Evolutionary conservation across 1,140 invertebrate genomes (phyloP).

Genomic region (Macrocentrus cingulum): DNA sequence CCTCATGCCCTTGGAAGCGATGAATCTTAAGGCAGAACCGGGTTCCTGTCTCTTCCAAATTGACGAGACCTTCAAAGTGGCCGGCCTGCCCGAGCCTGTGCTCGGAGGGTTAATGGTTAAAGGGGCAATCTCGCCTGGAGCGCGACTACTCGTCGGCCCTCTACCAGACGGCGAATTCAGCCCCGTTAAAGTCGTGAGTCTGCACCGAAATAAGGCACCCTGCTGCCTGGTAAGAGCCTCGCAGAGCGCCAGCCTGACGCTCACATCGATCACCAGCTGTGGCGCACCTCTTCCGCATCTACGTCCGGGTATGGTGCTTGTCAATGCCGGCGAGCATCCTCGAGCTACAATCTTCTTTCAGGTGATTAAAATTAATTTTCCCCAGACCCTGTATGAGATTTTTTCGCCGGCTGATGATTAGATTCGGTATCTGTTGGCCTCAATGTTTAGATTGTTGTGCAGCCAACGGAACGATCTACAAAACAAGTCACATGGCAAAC

Average conservation of each 20-base stretch:
- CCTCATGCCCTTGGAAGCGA: conserved; percentile 44
- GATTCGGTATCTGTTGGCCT: too few relatives aligned
- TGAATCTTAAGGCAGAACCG: conserved; percentile 44
- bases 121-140: conserved; percentile 84
- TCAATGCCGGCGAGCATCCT: conserved; percentile 61
- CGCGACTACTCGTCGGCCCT: conserved; percentile 80
- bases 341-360: conserved; percentile 77
- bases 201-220: conserved; percentile 89
- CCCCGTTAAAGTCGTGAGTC: conserved; percentile 75
- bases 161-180: conserved; percentile 80
- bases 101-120: conserved; percentile 83
- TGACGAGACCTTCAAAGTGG: conserved; percentile 87
- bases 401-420: too few relatives aligned
- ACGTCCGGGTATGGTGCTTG: conserved; percentile 83
- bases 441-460: too few relatives aligned
- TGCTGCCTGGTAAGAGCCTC: conserved; percentile 85
- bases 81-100: conserved; percentile 74
- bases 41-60: conserved; percentile 87
- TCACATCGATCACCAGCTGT: conserved; percentile 59
- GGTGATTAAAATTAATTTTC: too few relatives aligned
- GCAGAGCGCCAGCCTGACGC: conserved; percentile 87
- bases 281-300: conserved; percentile 64
- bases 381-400: too few relatives aligned
- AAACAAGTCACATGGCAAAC: too few relatives aligned
- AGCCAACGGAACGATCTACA: too few relatives aligned